Conservation (phyloP, 2,113 vertebrate genomes). For the Melospiza melodia region DNA sequence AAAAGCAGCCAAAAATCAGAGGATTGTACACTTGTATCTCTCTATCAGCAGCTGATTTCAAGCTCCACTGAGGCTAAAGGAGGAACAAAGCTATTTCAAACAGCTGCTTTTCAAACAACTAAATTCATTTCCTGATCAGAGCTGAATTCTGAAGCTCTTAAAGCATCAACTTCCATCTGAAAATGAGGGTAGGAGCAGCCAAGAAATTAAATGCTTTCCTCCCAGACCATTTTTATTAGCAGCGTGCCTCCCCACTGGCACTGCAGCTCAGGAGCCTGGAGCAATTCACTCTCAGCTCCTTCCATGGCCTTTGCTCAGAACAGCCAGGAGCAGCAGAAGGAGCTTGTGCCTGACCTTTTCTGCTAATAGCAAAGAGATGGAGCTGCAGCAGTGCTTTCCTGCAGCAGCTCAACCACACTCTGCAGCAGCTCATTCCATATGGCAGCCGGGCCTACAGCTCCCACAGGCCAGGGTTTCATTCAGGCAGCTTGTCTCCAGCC, state of each 20-base stretch:
- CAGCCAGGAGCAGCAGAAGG: conserved; percentile 54
- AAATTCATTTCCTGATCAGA: conserved; percentile 48
- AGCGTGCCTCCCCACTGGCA: conserved; percentile 16
- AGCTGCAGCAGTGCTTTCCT: conserved; percentile 44
- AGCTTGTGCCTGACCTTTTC: conserved; percentile 55
- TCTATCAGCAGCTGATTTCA: conserved; percentile 33
- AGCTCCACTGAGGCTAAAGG: background rate
- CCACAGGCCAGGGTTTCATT: conserved; percentile 35
- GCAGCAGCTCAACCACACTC: conserved; percentile 9
- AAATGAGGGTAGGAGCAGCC: conserved; percentile 7
- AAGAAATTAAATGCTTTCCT: conserved; percentile 48
- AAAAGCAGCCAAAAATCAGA: background rate
- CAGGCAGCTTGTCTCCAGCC: conserved; percentile 36
- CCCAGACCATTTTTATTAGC: conserved; percentile 14
- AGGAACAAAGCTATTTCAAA: conserved; percentile 37
- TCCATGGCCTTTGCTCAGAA: conserved; percentile 26
- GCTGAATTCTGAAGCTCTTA: conserved; percentile 42
- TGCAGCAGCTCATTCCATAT: conserved; percentile 36
- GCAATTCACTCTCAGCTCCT: conserved; percentile 27
- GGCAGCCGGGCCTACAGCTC: conserved; percentile 58
- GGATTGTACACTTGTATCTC: background rate
- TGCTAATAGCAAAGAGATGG: conserved; percentile 53
- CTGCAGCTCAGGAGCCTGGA: background rate
- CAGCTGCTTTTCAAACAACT: conserved; percentile 57
- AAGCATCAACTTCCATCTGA: conserved; percentile 26